Conservation (phyloP, 2,113 vertebrate genomes). For the Brachypodius melanocephalos region DNA sequence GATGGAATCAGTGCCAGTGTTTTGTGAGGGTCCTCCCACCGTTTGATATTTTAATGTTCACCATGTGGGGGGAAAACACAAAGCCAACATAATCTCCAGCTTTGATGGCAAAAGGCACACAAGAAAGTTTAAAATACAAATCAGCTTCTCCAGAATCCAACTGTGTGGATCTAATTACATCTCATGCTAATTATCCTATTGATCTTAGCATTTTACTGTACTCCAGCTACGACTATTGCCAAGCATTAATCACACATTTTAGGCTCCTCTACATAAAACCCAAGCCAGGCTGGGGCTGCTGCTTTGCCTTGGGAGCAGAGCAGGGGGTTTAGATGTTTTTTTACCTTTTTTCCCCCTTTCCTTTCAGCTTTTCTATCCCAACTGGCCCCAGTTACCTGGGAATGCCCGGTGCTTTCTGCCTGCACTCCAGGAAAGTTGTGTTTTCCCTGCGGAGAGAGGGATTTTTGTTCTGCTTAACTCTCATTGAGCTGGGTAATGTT, state of each 20-base stretch:
- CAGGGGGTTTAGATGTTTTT: accelerated
- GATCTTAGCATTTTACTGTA: background rate
- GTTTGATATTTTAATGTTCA: background rate
- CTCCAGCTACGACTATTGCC: background rate
- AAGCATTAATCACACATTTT: background rate
- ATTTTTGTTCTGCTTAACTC: background rate
- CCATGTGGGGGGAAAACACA: accelerated
- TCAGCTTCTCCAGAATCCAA: background rate
- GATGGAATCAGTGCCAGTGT: accelerated
- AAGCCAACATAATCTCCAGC: background rate
- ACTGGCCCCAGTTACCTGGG: background rate
- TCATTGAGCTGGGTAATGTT: background rate
- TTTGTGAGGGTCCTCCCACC: background rate
- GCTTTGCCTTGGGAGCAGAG: background rate
- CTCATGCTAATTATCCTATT: background rate
- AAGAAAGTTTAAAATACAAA: background rate
- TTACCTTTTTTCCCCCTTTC: accelerated
- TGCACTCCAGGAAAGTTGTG: accelerated
- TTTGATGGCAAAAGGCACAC: background rate
- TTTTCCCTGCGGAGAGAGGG: background rate
- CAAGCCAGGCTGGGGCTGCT: background rate
- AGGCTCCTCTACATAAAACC: accelerated
- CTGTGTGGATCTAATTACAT: background rate
- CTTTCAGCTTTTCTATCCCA: background rate
- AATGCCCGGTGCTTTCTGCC: background rate